These are phyloP conservation scores for Chelonoidis abingdonii DNA, from an alignment of 2,113 vertebrate genomes.

Conservation along the genomic window DNA sequence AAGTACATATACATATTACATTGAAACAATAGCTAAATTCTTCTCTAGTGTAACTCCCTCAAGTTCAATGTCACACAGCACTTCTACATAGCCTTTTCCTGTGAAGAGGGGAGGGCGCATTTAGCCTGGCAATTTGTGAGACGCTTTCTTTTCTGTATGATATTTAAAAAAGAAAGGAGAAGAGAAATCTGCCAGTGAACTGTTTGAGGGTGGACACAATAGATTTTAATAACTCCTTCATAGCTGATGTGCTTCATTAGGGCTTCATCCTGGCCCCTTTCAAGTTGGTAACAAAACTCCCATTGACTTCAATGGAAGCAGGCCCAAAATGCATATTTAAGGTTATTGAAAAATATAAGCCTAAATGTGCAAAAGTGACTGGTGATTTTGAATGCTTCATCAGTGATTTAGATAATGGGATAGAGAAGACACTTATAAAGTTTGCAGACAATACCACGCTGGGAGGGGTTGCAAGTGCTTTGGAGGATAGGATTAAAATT, in stretches of 20 bases:
- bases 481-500: too few species aligned
- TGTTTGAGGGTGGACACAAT: neutral
- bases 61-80: neutral
- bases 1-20: neutral
- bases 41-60: neutral
- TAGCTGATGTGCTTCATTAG: accelerated
- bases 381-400: neutral
- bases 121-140: slow-evolving; percentile 10
- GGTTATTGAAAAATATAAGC: neutral
- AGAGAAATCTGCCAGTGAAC: neutral
- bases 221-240: accelerated
- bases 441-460: too few species aligned
- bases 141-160: neutral
- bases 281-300: neutral
- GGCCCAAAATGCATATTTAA: neutral
- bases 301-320: neutral
- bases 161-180: neutral
- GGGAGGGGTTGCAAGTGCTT: too few species aligned
- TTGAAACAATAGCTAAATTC: neutral
- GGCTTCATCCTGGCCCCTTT: neutral
- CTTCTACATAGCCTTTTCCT: neutral
- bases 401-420: too few species aligned
- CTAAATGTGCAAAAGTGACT: neutral
- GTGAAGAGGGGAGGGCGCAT: neutral
- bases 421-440: too few species aligned